Conservation (phyloP, 2,113 vertebrate genomes). For the Oncorhynchus mykiss region DNA sequence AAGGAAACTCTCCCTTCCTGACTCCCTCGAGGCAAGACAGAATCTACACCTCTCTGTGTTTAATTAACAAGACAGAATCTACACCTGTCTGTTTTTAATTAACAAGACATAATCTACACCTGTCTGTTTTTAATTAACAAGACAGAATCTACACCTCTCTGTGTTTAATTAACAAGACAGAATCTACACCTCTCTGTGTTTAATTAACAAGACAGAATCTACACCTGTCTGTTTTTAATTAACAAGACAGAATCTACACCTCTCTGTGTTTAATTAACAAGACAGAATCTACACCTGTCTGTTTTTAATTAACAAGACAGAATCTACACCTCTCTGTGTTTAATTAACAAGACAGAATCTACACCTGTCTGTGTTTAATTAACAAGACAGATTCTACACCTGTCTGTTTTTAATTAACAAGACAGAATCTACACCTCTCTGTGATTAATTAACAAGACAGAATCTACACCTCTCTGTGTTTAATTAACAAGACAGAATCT, state of each 20-base stretch:
- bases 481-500: too few relatives aligned
- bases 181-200: too few relatives aligned
- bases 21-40: conserved; percentile 58
- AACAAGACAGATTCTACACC: too few relatives aligned
- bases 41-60: conserved; percentile 15
- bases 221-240: conserved; percentile 11
- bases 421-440: not conserved
- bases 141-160: not conserved
- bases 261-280: not conserved
- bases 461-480: conserved; percentile 12
- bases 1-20: conserved; percentile 47
- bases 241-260: conserved; percentile 42
- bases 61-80: not conserved
- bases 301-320: too few relatives aligned
- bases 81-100: too few relatives aligned
- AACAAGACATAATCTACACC: too few relatives aligned
- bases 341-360: too few relatives aligned
- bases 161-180: not conserved
- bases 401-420: not conserved
- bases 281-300: too few relatives aligned
- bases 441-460: not conserved
- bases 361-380: too few relatives aligned
- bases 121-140: too few relatives aligned
- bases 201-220: conserved; percentile 3
- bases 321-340: too few relatives aligned